phyloP scores from a whole-genome alignment of 2,113 vertebrate species.

The Meleagris gallopavo region DNA sequence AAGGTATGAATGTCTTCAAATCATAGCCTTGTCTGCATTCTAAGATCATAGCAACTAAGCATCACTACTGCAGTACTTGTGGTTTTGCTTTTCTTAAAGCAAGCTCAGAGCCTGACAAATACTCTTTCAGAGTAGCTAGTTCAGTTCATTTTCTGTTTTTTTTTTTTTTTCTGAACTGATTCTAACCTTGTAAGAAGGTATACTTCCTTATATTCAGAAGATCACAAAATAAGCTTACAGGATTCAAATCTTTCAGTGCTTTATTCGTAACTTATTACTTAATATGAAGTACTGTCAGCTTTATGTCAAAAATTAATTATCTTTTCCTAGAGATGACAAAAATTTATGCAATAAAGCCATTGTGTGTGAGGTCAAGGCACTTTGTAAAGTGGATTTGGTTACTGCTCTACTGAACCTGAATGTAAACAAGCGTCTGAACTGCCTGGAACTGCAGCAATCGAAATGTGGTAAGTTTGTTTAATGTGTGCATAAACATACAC shows the following conservation, averaged over 20 bases:
- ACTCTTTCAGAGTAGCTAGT: background rate
- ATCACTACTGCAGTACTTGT: background rate
- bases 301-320: background rate
- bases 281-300: background rate
- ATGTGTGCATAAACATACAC: rapidly evolving
- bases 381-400: conserved; percentile 88
- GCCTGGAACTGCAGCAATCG: conserved; percentile 30
- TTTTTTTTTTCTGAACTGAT: background rate
- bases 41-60: background rate
- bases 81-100: background rate
- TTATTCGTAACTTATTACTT: background rate
- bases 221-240: background rate
- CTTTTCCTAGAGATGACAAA: conserved; percentile 88
- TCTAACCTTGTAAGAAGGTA: background rate
- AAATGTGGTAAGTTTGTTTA: conserved; percentile 7
- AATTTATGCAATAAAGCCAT: conserved; percentile 93
- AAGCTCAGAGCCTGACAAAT: background rate
- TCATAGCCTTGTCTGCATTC: background rate
- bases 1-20: background rate
- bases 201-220: rapidly evolving
- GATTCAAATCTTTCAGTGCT: background rate
- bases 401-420: conserved; percentile 73
- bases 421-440: conserved; percentile 7
- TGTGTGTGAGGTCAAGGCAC: conserved; percentile 89
- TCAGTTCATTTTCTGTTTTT: background rate